Conservation (phyloP, 2,113 vertebrate species). For the Castor canadensis region DNA sequence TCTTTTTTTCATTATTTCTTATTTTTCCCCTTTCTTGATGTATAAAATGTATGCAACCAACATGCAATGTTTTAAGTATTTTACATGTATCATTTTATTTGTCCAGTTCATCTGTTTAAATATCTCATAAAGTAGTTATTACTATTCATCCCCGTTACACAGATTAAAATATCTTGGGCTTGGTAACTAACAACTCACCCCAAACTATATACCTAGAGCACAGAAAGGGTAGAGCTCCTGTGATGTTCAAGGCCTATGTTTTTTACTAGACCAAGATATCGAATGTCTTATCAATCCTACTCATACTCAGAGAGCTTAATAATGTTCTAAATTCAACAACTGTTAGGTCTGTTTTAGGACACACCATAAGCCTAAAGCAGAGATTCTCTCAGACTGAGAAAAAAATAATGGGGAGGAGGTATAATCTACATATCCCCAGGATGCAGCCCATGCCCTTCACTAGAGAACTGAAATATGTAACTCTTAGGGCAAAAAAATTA, state of each 20-base stretch:
- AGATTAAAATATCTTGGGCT: background rate
- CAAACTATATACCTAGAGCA: background rate
- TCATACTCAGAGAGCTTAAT: background rate
- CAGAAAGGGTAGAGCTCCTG: background rate
- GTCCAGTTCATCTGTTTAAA: background rate
- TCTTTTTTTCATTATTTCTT: background rate
- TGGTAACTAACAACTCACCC: background rate
- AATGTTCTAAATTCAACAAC: background rate
- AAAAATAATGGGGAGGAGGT: background rate
- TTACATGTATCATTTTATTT: background rate
- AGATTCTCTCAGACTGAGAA: background rate
- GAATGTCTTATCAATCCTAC: background rate
- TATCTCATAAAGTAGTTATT: background rate
- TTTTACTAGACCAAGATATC: background rate
- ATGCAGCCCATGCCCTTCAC: background rate
- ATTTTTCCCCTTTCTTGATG: background rate
- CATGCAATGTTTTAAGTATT: background rate
- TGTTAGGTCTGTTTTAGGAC: background rate
- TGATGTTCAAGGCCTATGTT: background rate
- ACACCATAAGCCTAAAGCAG: background rate
- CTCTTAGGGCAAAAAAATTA: background rate
- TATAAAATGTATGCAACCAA: background rate
- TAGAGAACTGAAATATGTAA: background rate
- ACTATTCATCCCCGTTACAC: background rate
- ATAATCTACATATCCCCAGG: background rate